These are phyloP conservation scores for Aplochiton taeniatus DNA, from an alignment of 2,797 vertebrate species.

Conservation along the genomic window DNA sequence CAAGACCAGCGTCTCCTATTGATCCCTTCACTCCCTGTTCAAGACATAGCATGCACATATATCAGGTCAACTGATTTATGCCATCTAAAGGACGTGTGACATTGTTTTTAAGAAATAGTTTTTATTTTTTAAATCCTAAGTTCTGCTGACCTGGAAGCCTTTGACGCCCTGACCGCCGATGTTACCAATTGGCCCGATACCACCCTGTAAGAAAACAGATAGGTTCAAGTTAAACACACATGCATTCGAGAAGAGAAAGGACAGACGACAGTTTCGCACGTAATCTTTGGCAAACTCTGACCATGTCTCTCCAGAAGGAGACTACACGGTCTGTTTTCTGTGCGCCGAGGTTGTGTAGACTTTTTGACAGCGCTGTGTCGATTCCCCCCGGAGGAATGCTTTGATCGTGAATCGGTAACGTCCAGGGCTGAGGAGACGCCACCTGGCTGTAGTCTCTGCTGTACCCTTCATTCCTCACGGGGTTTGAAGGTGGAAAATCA, in stretches of 20 bases:
- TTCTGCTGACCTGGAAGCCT: slow-evolving; percentile 89
- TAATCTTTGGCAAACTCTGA: too few relatives aligned
- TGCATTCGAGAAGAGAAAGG: background rate
- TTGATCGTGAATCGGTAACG: background rate
- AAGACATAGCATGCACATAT: background rate
- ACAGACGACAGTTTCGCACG: too few relatives aligned
- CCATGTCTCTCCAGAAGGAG: too few relatives aligned
- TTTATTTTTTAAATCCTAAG: too few relatives aligned
- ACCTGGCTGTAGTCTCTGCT: background rate
- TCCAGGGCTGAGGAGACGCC: background rate
- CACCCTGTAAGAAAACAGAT: slow-evolving; percentile 80
- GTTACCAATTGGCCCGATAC: slow-evolving; percentile 83
- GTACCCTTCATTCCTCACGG: slow-evolving; percentile 19
- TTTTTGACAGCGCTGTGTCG: background rate
- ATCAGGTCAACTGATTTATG: too few relatives aligned
- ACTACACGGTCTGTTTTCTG: background rate
- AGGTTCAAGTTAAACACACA: slow-evolving; percentile 15
- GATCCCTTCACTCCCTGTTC: slow-evolving; percentile 87
- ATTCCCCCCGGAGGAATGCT: slow-evolving; percentile 16
- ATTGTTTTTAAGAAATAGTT: too few relatives aligned
- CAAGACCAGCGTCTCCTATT: slow-evolving; percentile 88
- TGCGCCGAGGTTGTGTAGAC: background rate
- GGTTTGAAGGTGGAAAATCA: slow-evolving; percentile 21
- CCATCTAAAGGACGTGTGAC: too few relatives aligned
- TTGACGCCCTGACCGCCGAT: slow-evolving; percentile 81